These are phyloP conservation scores for Pristionchus exspectatus DNA, from an alignment of 2,888 invertebrate genomes.

Conservation along the genomic window DNA sequence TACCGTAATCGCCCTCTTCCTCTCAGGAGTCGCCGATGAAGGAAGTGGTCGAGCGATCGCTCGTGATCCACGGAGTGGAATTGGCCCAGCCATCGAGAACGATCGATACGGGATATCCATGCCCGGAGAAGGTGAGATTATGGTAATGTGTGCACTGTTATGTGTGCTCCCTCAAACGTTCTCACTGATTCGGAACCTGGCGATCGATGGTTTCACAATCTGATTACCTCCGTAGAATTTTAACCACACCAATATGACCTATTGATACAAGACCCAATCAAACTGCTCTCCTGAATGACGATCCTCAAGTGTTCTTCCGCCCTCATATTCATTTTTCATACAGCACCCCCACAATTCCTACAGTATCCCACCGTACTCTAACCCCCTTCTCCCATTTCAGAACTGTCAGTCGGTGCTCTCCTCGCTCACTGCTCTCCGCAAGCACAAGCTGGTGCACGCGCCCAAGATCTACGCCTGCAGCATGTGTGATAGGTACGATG, in stretches of 20 bases:
- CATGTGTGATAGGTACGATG: slow-evolving; percentile 36
- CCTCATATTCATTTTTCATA: not conserved
- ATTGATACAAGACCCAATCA: too few relatives aligned
- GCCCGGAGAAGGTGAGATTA: slow-evolving; percentile 23
- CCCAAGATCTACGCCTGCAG: slow-evolving; percentile 53
- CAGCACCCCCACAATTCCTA: not conserved
- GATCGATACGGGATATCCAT: slow-evolving; percentile 18
- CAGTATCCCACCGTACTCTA: not conserved
- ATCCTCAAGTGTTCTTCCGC: too few relatives aligned
- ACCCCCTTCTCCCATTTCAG: slow-evolving; percentile 25
- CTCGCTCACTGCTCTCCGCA: slow-evolving; percentile 55
- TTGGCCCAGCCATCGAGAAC: not conserved
- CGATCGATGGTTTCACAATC: not conserved
- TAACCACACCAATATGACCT: too few relatives aligned
- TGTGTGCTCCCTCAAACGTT: too few relatives aligned
- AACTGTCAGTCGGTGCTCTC: slow-evolving; percentile 55
- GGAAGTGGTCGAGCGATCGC: slow-evolving; percentile 28
- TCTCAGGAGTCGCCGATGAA: not conserved
- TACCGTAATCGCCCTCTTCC: not conserved
- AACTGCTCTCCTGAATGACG: too few relatives aligned
- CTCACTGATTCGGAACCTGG: too few relatives aligned
- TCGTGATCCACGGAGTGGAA: slow-evolving; percentile 20
- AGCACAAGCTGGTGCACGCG: slow-evolving; percentile 56
- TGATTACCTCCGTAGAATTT: too few relatives aligned
- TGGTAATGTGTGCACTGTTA: not conserved